Base-by-base conservation (phyloP, 2,888 invertebrate species). In the Blastobasis lacticolella region DNA sequence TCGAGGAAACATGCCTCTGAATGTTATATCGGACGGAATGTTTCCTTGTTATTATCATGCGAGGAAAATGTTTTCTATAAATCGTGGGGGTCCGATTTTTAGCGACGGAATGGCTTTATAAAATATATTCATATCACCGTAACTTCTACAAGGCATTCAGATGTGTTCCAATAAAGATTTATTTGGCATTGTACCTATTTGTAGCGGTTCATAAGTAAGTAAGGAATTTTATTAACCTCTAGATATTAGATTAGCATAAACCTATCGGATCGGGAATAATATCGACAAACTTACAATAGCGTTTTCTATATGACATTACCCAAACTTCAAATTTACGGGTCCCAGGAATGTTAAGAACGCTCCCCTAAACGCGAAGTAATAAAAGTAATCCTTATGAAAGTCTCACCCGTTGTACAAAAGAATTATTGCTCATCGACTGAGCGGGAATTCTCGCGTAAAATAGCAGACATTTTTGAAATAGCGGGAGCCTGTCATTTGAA, bases 381-480 rank as follows among this genome's bases (percentile, higher is more conserved):
- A 75, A 78, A 78, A 73, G 67, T 75, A 77, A 78, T 74, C 69
- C 69, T 41, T 66, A 69, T 70, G 66, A 67, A 68, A 70, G 62
- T 72, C 67, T 68, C 62, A 67, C 59, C 57, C 66, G 70, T 67
- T 69, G 70, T 73, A 77, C 73, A 77, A 78, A 78, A 76, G 71
- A 78, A 78, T 79, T 76, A 79, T 78, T 73, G 73, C 72, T 75
- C 72, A 79, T 77, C 70, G 74, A 75, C 67, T 71, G 70, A 70
- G 69, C 67, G 71, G 67, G 71, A 75, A 78, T 78, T 75, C 74
- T 75, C 66, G 73, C 71, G 78, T 77, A 78, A 80, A 82, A 83
- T 79, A 76, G 74, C 73, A 76, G 75, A 79, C 74, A 81, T 79
- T 83, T 83, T 84, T 80, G 74, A 78, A 83, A 85, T 80, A 81